These are phyloP conservation scores for Siderastrea radians DNA, from an alignment of 92 coral and sea anemone genomes.

Conservation along the genomic window DNA sequence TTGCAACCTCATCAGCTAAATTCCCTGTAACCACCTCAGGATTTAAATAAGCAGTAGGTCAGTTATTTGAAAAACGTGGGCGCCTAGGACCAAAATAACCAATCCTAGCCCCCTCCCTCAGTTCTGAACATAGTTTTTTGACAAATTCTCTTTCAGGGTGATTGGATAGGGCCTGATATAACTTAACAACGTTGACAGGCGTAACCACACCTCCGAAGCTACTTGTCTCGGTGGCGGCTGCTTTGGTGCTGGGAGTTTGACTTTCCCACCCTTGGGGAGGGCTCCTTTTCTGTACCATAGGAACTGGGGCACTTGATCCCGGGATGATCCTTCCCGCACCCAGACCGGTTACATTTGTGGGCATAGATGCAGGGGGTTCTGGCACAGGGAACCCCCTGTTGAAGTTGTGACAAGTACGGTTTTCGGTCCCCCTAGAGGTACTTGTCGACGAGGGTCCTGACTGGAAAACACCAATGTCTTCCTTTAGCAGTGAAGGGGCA, in stretches of 20 bases:
- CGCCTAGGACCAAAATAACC: constrained; percentile 23
- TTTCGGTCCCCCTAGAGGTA: too few species aligned
- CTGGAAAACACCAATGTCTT: constrained; percentile 26
- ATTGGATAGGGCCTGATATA: constrained; percentile 32
- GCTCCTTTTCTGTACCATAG: too few species aligned
- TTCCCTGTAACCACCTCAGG: constrained; percentile 37
- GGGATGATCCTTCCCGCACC: too few species aligned
- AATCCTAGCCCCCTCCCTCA: too few species aligned
- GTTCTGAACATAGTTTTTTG: too few species aligned
- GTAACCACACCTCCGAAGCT: constrained; percentile 22
- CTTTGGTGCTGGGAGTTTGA: constrained; percentile 28
- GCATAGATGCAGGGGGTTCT: too few species aligned
- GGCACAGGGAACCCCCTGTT: too few species aligned
- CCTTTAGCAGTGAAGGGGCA: constrained; percentile 16
- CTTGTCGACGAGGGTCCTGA: too few species aligned
- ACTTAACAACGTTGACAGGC: constrained; percentile 19
- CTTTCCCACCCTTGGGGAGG: constrained; percentile 18
- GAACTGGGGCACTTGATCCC: too few species aligned
- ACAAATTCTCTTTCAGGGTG: too few species aligned
- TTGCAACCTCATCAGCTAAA: constrained; percentile 9
- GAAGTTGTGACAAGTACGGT: too few species aligned
- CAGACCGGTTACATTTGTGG: too few species aligned
- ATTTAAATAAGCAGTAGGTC: constrained; percentile 33
- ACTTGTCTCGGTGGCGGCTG: constrained; percentile 17
- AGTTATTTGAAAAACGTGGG: constrained; percentile 38